These are phyloP conservation scores for Keiferia lycopersicella DNA, from an alignment of 2,888 invertebrate species.

Conservation along the genomic window DNA sequence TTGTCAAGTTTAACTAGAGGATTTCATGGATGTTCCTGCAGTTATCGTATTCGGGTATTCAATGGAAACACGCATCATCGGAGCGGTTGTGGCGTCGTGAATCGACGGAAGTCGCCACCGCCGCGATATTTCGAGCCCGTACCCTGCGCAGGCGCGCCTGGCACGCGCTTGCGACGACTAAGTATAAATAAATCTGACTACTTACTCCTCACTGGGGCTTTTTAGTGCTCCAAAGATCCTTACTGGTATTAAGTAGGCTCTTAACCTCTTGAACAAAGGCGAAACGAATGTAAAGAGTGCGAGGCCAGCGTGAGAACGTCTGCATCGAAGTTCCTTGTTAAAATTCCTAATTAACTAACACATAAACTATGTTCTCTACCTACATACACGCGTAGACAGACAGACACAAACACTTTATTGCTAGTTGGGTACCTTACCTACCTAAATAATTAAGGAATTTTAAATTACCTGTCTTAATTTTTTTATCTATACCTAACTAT, in stretches of 20 bases:
- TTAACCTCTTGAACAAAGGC: slow-evolving; percentile 5
- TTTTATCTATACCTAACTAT: too few relatives aligned
- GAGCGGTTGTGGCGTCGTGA: slow-evolving; percentile 48
- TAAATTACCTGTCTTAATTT: too few relatives aligned
- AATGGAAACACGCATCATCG: slow-evolving; percentile 43
- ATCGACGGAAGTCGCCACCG: slow-evolving; percentile 74
- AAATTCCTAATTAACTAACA: not conserved
- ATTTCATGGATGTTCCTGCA: not conserved
- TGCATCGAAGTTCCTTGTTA: not conserved
- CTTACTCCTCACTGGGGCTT: slow-evolving; percentile 18
- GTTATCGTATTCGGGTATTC: slow-evolving; percentile 12
- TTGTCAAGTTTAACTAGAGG: not conserved
- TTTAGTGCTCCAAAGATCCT: not conserved
- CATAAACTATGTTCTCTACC: too few relatives aligned
- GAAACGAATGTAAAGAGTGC: not conserved
- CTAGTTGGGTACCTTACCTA: too few relatives aligned
- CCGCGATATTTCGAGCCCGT: slow-evolving; percentile 73
- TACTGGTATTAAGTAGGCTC: slow-evolving; percentile 7
- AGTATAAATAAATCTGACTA: slow-evolving; percentile 50
- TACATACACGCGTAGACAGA: too few relatives aligned
- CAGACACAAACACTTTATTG: too few relatives aligned
- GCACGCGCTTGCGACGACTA: slow-evolving; percentile 56
- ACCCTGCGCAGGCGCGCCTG: slow-evolving; percentile 62
- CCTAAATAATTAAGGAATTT: too few relatives aligned
- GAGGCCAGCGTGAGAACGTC: not conserved